These are phyloP conservation scores for Apis laboriosa DNA, from an alignment of 1,140 invertebrate genomes.

Conservation along the genomic window DNA sequence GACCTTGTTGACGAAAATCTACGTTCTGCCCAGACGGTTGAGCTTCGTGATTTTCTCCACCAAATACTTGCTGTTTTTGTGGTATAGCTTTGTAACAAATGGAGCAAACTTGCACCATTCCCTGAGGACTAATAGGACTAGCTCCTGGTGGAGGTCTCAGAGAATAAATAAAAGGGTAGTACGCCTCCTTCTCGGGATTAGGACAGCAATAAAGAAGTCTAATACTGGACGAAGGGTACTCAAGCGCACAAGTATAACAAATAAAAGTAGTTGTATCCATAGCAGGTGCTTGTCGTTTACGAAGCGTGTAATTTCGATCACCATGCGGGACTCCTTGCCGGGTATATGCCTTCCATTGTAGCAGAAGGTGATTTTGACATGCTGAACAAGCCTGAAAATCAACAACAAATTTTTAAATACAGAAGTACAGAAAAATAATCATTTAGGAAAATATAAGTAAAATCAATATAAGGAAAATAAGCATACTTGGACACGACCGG, in stretches of 20 bases:
- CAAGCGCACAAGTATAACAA: conserved; percentile 93
- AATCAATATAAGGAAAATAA: not conserved
- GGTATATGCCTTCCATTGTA: conserved; percentile 88
- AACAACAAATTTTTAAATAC: conserved; percentile 3
- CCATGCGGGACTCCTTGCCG: conserved; percentile 86
- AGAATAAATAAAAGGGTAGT: conserved; percentile 92
- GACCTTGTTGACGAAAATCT: conserved; percentile 74
- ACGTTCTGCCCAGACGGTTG: conserved; percentile 73
- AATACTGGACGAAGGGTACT: conserved; percentile 88
- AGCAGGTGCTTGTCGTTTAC: conserved; percentile 86
- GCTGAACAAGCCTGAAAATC: conserved; percentile 86
- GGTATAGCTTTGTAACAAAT: conserved; percentile 91
- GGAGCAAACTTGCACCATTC: conserved; percentile 92
- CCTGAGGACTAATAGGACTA: conserved; percentile 90
- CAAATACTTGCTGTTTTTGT: conserved; percentile 89
- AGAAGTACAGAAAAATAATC: not conserved
- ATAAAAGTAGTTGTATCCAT: conserved; percentile 89
- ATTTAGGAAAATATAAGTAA: too few species aligned
- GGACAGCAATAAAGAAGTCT: conserved; percentile 91
- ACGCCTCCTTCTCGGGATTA: conserved; percentile 92
- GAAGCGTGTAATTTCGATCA: conserved; percentile 89
- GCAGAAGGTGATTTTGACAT: conserved; percentile 90
- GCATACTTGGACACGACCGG: conserved; percentile 85
- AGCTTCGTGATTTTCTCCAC: conserved; percentile 80
- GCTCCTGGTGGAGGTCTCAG: conserved; percentile 90